A percentile compares a stretch with the other conserved stretches of the same genome.
These are phyloP conservation scores for Chrysolophus pictus DNA, from an alignment of 2,797 vertebrate genomes.

Conservation along the genomic window DNA sequence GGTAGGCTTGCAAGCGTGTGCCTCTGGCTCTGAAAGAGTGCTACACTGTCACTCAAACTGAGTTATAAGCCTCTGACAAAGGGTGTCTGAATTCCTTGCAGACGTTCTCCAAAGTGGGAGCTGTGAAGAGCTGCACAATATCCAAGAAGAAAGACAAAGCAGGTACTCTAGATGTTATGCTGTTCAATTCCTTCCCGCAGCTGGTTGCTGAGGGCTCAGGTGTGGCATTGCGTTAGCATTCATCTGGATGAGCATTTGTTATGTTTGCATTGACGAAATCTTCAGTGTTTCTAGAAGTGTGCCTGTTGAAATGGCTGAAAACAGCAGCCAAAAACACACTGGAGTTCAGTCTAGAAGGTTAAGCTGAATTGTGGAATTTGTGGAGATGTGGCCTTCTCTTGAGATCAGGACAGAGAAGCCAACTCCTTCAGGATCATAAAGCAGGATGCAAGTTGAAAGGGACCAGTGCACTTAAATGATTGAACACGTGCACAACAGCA, in stretches of 20 bases:
- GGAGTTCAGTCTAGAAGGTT: background rate
- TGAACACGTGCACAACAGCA: accelerated
- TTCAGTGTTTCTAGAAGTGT: background rate
- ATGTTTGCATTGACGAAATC: background rate
- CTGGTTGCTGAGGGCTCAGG: slow-evolving; percentile 38
- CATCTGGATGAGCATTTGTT: slow-evolving; percentile 7
- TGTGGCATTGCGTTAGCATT: slow-evolving; percentile 1
- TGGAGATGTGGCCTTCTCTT: background rate
- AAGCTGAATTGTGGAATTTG: background rate
- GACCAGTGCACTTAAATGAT: accelerated
- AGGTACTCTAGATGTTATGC: slow-evolving; percentile 79
- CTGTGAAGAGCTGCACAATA: slow-evolving; percentile 88
- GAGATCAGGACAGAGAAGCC: background rate
- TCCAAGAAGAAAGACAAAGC: slow-evolving; percentile 95
- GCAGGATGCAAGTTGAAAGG: background rate
- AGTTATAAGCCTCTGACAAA: slow-evolving; percentile 32
- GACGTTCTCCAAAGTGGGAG: slow-evolving; percentile 90
- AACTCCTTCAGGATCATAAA: slow-evolving; percentile 7
- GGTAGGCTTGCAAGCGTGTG: background rate
- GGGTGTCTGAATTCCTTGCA: slow-evolving; percentile 71
- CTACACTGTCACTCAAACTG: background rate
- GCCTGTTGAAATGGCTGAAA: slow-evolving; percentile 21
- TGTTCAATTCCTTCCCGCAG: slow-evolving; percentile 40
- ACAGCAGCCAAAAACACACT: background rate
- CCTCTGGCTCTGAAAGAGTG: background rate